Evolutionary conservation across 2,113 vertebrate species (phyloP).

Genomic region (Sardina pilchardus): DNA sequence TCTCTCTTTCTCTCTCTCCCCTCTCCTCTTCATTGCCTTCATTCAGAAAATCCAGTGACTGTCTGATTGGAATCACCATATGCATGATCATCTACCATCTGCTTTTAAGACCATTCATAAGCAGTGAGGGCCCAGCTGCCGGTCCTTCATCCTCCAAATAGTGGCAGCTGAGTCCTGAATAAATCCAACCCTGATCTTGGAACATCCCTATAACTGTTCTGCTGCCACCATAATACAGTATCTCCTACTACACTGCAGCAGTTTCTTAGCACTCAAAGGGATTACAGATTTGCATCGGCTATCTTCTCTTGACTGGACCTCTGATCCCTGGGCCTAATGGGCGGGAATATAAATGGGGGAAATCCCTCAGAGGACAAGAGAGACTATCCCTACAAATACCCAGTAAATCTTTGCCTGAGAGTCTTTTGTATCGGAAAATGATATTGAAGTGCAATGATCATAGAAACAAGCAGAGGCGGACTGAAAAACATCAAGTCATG

Average conservation of each 20-base stretch:
- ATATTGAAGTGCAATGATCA: not conserved
- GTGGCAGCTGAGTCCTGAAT: not conserved
- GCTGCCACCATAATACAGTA: not conserved
- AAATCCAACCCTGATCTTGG: not conserved
- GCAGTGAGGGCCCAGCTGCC: not conserved
- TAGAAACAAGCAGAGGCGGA: not conserved
- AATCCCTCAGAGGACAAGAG: not conserved
- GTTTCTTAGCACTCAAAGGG: conserved; percentile 15
- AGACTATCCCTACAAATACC: not conserved
- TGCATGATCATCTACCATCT: not conserved
- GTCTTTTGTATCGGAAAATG: not conserved
- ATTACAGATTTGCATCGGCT: not conserved
- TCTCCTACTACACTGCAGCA: not conserved
- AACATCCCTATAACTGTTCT: not conserved
- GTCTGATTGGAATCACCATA: not conserved
- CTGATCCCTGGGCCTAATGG: conserved; percentile 1
- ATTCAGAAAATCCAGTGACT: not conserved
- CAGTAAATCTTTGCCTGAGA: not conserved
- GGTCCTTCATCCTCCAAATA: not conserved
- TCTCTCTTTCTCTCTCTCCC: not conserved
- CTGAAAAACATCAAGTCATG: not conserved
- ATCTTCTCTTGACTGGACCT: not conserved
- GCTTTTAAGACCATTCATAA: not conserved
- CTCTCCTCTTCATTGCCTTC: not conserved
- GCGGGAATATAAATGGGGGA: not conserved